A percentile compares a stretch with the other conserved stretches of the same genome.
These are phyloP conservation scores for Pteropus rufus DNA, from an alignment of 2,797 vertebrate genomes.

Conservation along the genomic window DNA sequence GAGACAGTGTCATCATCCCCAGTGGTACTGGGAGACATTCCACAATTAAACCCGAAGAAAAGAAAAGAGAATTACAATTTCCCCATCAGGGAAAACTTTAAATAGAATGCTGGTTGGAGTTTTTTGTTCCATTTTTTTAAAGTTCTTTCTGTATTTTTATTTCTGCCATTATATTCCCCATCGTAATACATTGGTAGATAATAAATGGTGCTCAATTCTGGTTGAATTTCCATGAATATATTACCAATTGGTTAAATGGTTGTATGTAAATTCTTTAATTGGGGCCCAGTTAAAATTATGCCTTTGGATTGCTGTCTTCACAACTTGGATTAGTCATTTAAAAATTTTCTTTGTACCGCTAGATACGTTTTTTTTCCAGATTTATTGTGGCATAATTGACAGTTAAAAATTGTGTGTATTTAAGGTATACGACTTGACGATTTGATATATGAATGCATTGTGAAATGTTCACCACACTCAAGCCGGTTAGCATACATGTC, in stretches of 20 bases:
- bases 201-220: neutral
- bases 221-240: neutral
- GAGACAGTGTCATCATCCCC: neutral
- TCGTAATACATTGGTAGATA: neutral
- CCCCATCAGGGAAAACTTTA: neutral
- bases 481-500: neutral
- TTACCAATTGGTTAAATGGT: neutral
- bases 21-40: neutral
- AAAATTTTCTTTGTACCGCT: neutral
- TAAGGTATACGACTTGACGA: neutral
- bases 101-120: neutral
- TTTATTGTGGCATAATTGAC: neutral
- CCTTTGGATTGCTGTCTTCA: neutral
- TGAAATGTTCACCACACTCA: neutral
- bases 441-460: neutral
- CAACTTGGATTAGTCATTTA: neutral
- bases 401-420: neutral
- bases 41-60: neutral
- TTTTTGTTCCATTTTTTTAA: neutral
- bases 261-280: neutral
- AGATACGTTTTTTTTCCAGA: neutral
- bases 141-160: neutral
- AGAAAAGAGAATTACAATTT: neutral
- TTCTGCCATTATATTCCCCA: neutral
- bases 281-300: neutral